Conservation (phyloP, 1,140 invertebrate genomes). For the Lerema accius region DNA sequence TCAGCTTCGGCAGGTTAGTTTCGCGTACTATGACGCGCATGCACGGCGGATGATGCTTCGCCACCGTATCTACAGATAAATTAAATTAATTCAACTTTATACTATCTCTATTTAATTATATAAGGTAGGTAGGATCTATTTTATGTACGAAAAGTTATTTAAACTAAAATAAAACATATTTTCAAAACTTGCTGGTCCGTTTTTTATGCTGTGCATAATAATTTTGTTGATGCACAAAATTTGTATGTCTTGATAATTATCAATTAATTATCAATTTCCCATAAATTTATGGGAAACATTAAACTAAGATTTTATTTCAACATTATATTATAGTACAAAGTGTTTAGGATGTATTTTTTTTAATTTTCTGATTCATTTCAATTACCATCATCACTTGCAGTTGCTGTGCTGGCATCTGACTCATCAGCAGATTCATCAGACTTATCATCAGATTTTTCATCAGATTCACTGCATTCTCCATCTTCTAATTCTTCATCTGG, state of each 20-base stretch:
- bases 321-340: too few species aligned
- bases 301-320: too few species aligned
- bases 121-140: too few species aligned
- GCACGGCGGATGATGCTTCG: constrained; percentile 91
- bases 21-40: constrained; percentile 93
- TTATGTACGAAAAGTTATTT: background rate
- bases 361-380: constrained; percentile 26
- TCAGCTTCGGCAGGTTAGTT: constrained; percentile 86
- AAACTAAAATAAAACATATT: background rate
- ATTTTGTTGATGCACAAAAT: too few species aligned
- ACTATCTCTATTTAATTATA: too few species aligned
- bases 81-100: too few species aligned
- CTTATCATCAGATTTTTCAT: constrained; percentile 56
- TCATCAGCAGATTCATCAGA: constrained; percentile 37
- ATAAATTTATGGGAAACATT: too few species aligned
- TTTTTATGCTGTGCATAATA: too few species aligned
- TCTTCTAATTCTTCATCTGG: constrained; percentile 79
- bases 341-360: too few species aligned
- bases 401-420: constrained; percentile 60
- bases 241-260: too few species aligned
- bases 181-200: background rate
- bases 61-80: constrained; percentile 83
- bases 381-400: constrained; percentile 73
- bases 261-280: too few species aligned
- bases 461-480: constrained; percentile 87